These are phyloP conservation scores for Stramonita haemastoma DNA, from an alignment of 2,888 invertebrate genomes.

Conservation along the genomic window DNA sequence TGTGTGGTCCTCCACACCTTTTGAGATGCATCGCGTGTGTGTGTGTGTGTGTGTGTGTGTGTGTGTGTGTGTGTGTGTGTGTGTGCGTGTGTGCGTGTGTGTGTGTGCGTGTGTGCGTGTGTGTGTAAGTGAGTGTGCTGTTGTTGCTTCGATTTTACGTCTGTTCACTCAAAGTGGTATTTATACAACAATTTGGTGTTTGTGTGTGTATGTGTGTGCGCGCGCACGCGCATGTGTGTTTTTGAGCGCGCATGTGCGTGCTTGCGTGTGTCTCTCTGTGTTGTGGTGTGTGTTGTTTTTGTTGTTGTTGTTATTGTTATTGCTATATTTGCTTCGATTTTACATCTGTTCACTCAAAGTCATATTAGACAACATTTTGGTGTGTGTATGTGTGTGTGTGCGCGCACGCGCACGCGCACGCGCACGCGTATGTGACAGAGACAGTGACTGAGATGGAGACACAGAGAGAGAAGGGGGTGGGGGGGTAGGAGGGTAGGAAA, in stretches of 20 bases:
- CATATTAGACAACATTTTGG: too few species aligned
- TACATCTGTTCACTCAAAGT: too few species aligned
- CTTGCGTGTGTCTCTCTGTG: not conserved
- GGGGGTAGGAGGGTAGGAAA: not conserved
- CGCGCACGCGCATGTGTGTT: too few species aligned
- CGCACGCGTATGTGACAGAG: not conserved
- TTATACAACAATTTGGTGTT: too few species aligned
- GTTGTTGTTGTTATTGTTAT: too few species aligned
- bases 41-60: constrained; percentile 1
- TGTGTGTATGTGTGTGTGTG: not conserved
- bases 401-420: not conserved
- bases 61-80: not conserved
- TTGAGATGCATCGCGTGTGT: not conserved
- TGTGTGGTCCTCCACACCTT: too few species aligned
- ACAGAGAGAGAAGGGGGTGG: not conserved
- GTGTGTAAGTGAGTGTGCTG: not conserved
- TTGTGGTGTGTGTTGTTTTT: not conserved
- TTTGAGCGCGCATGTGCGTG: not conserved
- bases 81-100: constrained; percentile 9
- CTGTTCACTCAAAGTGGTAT: too few species aligned
- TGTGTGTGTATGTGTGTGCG: too few species aligned
- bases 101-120: constrained; percentile 8
- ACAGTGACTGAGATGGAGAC: too few species aligned
- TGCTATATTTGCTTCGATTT: too few species aligned
- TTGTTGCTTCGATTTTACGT: too few species aligned